These are phyloP conservation scores for Narcine bancroftii DNA, from an alignment of 2,113 vertebrate species.

Conservation along the genomic window DNA sequence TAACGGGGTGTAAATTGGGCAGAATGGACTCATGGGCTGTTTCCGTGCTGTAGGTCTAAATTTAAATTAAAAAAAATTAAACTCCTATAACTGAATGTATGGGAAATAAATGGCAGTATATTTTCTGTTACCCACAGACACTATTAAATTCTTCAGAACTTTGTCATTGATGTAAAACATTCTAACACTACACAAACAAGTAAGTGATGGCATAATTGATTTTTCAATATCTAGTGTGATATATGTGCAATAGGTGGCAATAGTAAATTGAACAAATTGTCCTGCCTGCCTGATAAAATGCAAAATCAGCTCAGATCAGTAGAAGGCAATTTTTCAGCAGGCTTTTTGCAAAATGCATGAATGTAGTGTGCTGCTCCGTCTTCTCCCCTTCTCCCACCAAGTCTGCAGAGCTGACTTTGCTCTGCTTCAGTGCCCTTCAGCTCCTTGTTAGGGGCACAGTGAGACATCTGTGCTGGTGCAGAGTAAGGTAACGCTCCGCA, in stretches of 20 bases:
- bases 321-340: slow-evolving; percentile 6
- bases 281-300: background rate
- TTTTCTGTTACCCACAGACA: background rate
- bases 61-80: no score
- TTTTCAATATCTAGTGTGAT: background rate
- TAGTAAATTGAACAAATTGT: background rate
- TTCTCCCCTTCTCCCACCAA: background rate
- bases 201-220: background rate
- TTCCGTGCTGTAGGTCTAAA: no score
- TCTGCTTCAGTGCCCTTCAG: background rate
- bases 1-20: no score
- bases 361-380: background rate
- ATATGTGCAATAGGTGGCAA: background rate
- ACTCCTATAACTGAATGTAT: background rate
- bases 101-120: background rate
- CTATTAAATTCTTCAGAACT: background rate
- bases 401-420: background rate
- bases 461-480: background rate
- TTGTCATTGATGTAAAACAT: background rate
- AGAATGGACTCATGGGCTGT: no score
- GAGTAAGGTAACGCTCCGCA: background rate
- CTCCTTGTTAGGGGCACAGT: background rate
- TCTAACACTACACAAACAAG: background rate
- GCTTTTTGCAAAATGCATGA: background rate
- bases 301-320: background rate